Conservation (phyloP, 2,113 vertebrate species). For the Lophius piscatorius region DNA sequence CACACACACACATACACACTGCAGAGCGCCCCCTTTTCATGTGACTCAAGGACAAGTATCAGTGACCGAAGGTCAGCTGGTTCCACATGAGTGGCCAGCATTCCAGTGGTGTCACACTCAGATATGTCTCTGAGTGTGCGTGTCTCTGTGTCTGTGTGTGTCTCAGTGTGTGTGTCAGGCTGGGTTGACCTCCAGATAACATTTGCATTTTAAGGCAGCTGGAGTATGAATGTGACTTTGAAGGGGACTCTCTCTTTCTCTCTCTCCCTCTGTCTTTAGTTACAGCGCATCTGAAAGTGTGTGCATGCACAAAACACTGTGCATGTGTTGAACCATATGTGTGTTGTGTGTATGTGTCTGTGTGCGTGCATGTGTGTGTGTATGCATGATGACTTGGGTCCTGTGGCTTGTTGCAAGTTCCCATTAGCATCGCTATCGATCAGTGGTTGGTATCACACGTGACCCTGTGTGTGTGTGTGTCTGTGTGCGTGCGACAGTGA, state of each 20-base stretch:
- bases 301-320: background rate
- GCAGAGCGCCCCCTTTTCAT: slow-evolving; percentile 29
- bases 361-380: slow-evolving; percentile 9
- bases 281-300: background rate
- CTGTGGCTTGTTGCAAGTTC: slow-evolving; percentile 25
- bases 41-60: slow-evolving; percentile 74
- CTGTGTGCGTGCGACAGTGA: slow-evolving; percentile 2
- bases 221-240: slow-evolving; percentile 39
- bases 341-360: slow-evolving; percentile 17
- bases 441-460: slow-evolving; percentile 33
- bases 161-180: slow-evolving; percentile 41
- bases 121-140: slow-evolving; percentile 35
- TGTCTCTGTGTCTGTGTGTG: slow-evolving; percentile 13
- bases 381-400: slow-evolving; percentile 3
- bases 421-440: slow-evolving; percentile 59
- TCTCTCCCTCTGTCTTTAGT: slow-evolving; percentile 3
- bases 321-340: background rate
- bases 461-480: slow-evolving; percentile 13
- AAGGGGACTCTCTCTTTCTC: slow-evolving; percentile 24
- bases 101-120: slow-evolving; percentile 60
- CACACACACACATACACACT: slow-evolving; percentile 3
- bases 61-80: slow-evolving; percentile 68
- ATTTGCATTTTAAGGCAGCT: slow-evolving; percentile 53
- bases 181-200: slow-evolving; percentile 42
- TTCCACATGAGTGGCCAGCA: slow-evolving; percentile 66